Conservation (phyloP, 2,113 vertebrate species). For the Phalacrocorax carbo region DNA sequence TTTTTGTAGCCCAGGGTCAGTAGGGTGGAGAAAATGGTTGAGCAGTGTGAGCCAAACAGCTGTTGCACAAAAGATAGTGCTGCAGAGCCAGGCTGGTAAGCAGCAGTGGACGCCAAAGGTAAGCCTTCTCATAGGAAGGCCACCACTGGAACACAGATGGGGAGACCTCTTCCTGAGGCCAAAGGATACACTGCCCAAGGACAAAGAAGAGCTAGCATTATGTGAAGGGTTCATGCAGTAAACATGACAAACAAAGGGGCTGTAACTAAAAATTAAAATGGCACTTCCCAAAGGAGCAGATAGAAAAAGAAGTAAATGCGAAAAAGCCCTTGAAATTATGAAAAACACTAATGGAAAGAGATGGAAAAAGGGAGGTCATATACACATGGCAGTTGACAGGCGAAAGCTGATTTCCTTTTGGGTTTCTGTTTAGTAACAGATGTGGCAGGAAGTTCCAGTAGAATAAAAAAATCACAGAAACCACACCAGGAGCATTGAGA, state of each 20-base stretch:
- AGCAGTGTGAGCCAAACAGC: background rate
- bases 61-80: background rate
- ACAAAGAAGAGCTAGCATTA: fast-evolving
- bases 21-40: background rate
- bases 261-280: background rate
- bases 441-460: background rate
- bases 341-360: background rate
- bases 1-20: background rate
- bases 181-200: background rate
- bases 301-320: background rate
- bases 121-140: background rate
- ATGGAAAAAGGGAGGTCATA: background rate
- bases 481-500: background rate
- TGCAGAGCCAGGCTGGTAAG: background rate
- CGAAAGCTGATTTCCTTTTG: background rate
- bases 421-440: background rate
- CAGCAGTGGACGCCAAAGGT: background rate
- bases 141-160: background rate
- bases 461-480: background rate
- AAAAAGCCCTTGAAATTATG: background rate
- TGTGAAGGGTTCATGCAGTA: background rate
- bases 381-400: background rate
- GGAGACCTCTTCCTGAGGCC: background rate
- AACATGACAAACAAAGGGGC: background rate
- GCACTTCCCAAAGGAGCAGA: background rate